Evolutionary conservation across 2,797 vertebrate species (phyloP), one percentile per base, ranked within the genome.

Genomic region (Otus scops): DNA sequence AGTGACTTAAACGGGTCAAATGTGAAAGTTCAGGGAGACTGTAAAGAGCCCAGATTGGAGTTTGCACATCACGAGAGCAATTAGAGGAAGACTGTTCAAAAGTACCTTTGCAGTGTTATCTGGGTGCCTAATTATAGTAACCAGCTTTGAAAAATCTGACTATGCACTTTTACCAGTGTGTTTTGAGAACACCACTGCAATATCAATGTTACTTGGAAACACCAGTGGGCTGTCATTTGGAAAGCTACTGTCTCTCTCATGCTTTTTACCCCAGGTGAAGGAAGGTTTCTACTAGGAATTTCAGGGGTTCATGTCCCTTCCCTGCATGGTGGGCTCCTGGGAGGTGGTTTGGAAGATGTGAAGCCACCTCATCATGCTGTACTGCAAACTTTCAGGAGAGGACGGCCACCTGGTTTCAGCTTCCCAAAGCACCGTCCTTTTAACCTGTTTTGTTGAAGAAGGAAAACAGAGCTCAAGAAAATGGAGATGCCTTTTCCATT

Each of bases 401-500:
- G n/a, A 23, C 0, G 0, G 19, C 28, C 6, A 27, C 13, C 6
- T 39, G 24, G 13, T 41, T 85, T 89, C 1, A 1, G 77, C 30
- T 87, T 75, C 47, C 5, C 24, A 63, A 47, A 64, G 45, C 18
- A 32, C 0, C 1, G 4, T 53, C 50, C 64, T 83, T 80, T 81
- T 34, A 60, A 53, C 54, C 22, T 45, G n/a, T 65, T 86, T 79
- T 23, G 54, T 38, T 85, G 61, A 27, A 50, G 9, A 81, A 53
- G 9, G 39, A 41, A 84, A 81, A 83, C 13, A 47, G 48, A 38
- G 28, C 43, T 64, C 16, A 34, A 45, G 45, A 45, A 92, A 84
- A 71, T 1, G 1, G 59, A 81, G 39, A 11, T 45, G 65, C 16
- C 21, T 53, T 91, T 94, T 94, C 22, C 30, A 12, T 92, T 61